Conservation (phyloP, 2,888 invertebrate genomes). For the Apomyelois bistriatella region DNA sequence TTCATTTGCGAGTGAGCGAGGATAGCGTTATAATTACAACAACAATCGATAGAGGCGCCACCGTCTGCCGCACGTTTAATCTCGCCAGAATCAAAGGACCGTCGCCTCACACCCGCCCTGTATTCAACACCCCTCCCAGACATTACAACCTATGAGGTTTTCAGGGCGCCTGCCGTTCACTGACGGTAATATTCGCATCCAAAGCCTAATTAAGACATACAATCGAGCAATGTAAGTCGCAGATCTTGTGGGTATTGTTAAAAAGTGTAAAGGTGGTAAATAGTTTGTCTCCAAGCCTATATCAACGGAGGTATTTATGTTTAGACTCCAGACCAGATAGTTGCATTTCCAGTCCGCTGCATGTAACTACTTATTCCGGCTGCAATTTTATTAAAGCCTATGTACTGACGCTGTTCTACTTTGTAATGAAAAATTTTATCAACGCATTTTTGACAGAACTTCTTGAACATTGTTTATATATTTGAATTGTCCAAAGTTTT, state of each 20-base stretch:
- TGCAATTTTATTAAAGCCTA: conserved; percentile 65
- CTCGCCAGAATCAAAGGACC: conserved; percentile 78
- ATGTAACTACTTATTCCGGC: conserved; percentile 50
- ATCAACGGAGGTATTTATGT: conserved; percentile 58
- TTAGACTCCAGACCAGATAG: conserved; percentile 69
- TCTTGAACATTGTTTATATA: too few species aligned
- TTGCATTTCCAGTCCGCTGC: conserved; percentile 70
- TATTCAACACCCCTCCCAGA: conserved; percentile 47
- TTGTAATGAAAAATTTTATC: neutral
- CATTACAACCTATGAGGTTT: conserved; percentile 30
- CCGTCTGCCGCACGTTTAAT: conserved; percentile 80
- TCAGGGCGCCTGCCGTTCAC: conserved; percentile 31
- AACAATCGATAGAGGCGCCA: conserved; percentile 80
- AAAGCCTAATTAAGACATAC: neutral
- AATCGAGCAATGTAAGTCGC: conserved; percentile 37
- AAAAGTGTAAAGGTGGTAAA: conserved; percentile 47
- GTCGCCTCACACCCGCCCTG: conserved; percentile 69
- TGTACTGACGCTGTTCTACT: conserved; percentile 22
- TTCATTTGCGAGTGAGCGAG: conserved; percentile 80
- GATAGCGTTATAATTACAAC: conserved; percentile 79
- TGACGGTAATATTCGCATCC: conserved; percentile 23
- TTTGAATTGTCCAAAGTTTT: too few species aligned
- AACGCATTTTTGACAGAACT: neutral
- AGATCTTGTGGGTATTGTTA: conserved; percentile 35
- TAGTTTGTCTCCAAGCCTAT: conserved; percentile 72